phyloP scores from a whole-genome alignment of 2,113 vertebrate genomes.

The Thomomys bottae region DNA sequence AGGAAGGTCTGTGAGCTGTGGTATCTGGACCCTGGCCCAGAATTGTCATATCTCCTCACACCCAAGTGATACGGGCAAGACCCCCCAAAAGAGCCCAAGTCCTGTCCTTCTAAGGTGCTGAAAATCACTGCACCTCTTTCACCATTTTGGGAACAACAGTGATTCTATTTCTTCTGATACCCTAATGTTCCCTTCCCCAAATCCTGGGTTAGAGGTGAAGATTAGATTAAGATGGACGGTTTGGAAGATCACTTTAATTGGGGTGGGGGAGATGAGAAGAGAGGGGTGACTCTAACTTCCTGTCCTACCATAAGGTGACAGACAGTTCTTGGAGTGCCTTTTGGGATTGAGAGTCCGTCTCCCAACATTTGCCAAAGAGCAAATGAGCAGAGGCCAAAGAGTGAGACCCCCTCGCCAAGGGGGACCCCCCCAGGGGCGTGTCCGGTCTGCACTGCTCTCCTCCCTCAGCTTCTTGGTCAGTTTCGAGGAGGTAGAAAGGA shows the following conservation, averaged over 20 bases:
- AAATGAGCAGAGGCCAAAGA: background rate
- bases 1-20: background rate
- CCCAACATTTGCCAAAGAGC: background rate
- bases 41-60: background rate
- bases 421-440: background rate
- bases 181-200: background rate
- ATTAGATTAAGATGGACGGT: background rate
- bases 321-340: background rate
- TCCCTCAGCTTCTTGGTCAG: background rate
- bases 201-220: background rate
- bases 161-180: background rate
- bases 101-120: background rate
- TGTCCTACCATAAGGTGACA: background rate
- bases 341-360: background rate
- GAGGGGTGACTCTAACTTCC: background rate
- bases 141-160: background rate
- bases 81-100: background rate
- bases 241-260: constrained; percentile 23
- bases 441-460: background rate
- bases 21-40: background rate
- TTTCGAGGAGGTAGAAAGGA: background rate
- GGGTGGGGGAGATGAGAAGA: background rate
- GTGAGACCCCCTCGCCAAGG: background rate
- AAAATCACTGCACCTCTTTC: background rate
- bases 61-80: background rate